Evolutionary conservation across 2,797 vertebrate genomes (phyloP).

Genomic region (Odontamblyopus rebecca): DNA sequence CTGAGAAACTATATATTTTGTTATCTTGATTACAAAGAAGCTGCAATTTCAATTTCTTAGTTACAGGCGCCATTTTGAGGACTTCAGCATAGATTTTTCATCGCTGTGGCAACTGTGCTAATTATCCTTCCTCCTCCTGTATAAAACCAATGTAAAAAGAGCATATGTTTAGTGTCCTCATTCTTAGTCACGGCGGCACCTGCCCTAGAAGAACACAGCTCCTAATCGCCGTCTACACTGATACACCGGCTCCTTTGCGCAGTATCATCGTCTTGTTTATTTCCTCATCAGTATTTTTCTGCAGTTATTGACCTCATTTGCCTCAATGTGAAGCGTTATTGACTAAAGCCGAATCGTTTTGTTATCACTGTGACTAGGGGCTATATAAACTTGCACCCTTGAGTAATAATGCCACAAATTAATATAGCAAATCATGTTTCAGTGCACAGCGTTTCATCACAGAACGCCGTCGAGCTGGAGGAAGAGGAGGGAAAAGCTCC

Average conservation of each 20-base stretch:
- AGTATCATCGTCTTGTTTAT: slow-evolving; percentile 9
- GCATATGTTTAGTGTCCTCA: background rate
- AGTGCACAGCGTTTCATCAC: slow-evolving; percentile 49
- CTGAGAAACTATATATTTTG: too few relatives aligned
- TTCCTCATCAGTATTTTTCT: slow-evolving; percentile 23
- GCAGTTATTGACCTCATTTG: slow-evolving; percentile 30
- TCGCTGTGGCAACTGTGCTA: background rate
- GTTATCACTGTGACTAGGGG: slow-evolving; percentile 54
- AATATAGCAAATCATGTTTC: slow-evolving; percentile 55
- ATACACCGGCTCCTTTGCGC: slow-evolving; percentile 1
- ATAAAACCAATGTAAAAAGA: background rate
- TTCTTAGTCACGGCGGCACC: slow-evolving; percentile 6
- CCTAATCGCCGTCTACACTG: slow-evolving; percentile 7
- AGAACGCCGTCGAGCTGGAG: slow-evolving; percentile 23
- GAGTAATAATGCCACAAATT: slow-evolving; percentile 60
- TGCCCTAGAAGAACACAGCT: slow-evolving; percentile 8
- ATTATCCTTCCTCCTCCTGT: background rate
- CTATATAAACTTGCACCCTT: slow-evolving; percentile 55
- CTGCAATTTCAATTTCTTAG: background rate
- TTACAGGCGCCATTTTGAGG: background rate
- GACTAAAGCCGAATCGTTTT: slow-evolving; percentile 47
- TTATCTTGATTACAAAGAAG: too few relatives aligned
- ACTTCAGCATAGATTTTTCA: background rate
- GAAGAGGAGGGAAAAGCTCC: slow-evolving; percentile 30
- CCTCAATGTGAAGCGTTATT: slow-evolving; percentile 43